Evolutionary conservation across 2,797 vertebrate genomes (phyloP).

Genomic region (Limnodromus scolopaceus): DNA sequence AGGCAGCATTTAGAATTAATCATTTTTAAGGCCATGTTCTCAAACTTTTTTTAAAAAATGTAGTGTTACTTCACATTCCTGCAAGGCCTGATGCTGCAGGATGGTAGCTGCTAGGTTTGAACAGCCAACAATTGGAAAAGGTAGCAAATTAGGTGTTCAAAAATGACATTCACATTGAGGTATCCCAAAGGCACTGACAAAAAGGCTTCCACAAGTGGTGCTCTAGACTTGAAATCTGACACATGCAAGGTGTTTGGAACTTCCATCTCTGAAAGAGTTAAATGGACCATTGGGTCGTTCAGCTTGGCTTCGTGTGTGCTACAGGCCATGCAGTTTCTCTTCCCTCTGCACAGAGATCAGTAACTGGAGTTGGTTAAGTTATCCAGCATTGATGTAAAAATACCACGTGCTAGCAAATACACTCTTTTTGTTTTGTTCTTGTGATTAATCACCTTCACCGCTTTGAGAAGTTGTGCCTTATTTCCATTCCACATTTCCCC

Average conservation of each 20-base stretch:
- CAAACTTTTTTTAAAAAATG: not conserved
- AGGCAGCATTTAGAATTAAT: not conserved
- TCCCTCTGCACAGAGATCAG: not conserved
- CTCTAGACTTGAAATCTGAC: not conserved
- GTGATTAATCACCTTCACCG: not conserved
- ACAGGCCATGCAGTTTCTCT: not conserved
- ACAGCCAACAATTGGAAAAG: not conserved
- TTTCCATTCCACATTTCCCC: not conserved
- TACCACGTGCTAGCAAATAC: not conserved
- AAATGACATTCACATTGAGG: not conserved
- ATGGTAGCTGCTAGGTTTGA: not conserved
- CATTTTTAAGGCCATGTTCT: not conserved
- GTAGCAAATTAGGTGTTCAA: not conserved
- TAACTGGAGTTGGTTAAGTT: not conserved
- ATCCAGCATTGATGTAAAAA: not conserved
- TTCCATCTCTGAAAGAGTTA: not conserved
- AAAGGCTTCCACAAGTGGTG: not conserved
- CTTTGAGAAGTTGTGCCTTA: not conserved
- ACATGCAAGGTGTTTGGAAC: fast-evolving
- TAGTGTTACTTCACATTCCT: not conserved
- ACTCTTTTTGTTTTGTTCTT: not conserved
- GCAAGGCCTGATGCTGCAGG: not conserved
- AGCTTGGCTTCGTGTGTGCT: not conserved
- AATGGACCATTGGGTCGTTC: not conserved
- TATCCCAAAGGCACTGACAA: not conserved